These are phyloP conservation scores for Lasioglossum figueresi DNA, from an alignment of 2,888 invertebrate species.

Conservation along the genomic window DNA sequence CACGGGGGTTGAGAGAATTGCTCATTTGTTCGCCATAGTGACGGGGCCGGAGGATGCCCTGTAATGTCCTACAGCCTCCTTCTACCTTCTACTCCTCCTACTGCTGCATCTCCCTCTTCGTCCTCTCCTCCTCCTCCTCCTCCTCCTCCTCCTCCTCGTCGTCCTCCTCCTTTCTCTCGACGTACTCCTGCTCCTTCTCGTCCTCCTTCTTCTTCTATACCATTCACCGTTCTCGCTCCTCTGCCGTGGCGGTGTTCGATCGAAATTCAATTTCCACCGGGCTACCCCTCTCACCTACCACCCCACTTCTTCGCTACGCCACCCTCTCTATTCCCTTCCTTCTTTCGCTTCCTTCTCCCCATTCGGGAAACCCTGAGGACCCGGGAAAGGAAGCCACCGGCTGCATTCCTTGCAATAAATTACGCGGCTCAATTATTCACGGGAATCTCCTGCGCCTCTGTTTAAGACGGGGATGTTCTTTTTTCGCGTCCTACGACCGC, in stretches of 20 bases:
- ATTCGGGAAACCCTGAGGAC: constrained; percentile 71
- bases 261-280: constrained; percentile 83
- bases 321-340: constrained; percentile 57
- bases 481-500: constrained; percentile 12
- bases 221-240: constrained; percentile 59
- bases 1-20: constrained; percentile 82
- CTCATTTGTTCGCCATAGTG: constrained; percentile 82
- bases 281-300: constrained; percentile 73
- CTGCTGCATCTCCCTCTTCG: constrained; percentile 34
- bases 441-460: constrained; percentile 77
- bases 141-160: constrained; percentile 31
- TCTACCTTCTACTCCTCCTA: constrained; percentile 60
- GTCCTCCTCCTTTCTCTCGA: constrained; percentile 46
- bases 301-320: constrained; percentile 63
- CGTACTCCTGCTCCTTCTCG: constrained; percentile 37
- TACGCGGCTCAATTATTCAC: constrained; percentile 82
- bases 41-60: constrained; percentile 79
- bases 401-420: constrained; percentile 82
- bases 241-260: constrained; percentile 79
- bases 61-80: constrained; percentile 80
- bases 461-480: constrained; percentile 58
- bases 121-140: constrained; percentile 53
- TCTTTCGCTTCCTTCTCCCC: constrained; percentile 65
- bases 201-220: constrained; percentile 52
- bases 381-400: constrained; percentile 76